Evolutionary conservation across 1,140 invertebrate species (phyloP), one percentile per base, ranked within the genome.

Genomic region (Calephelis nemesis): DNA sequence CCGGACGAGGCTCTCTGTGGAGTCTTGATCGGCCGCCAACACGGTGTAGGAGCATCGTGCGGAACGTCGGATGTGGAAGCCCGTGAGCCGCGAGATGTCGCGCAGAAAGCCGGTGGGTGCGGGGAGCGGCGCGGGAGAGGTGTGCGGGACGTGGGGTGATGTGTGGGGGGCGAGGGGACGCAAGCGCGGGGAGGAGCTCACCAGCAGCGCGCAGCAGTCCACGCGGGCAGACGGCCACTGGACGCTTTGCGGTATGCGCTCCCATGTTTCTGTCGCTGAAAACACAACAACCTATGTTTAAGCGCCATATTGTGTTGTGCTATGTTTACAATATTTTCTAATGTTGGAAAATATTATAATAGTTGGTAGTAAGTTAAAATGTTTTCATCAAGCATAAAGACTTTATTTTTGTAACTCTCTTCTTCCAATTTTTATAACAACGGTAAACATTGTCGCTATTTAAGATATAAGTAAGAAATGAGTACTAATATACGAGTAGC

Each of bases 181-280:
- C 45, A 73, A 73, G 68, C 86, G 82, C 64, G 71, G 76, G 7
- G 85, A 83, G n/a, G 88, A 85, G 70, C 90, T 64, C 77, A 74
- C 91, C 73, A 78, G 85, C 81, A 82, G 83, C 71, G 73, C 88
- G 83, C 65, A 91, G 76, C 72, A 81, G 87, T 77, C 92, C 74
- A 84, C 92, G 12, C 96, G 93, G 0, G 96, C 94, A 40, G 95
- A 94, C 0, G 96, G 96, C 82, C 95, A 95, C 9, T 94, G 91
- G 7, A 95, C 94, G 15, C 93, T 92, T 5, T 95, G 93, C n/a
- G 91, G 81, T 19, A 97, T 91, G 71, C 94, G 94, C 75, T 97
- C 96, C 96, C 96, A 97, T 0, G 93, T 94, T 85, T 97, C 95
- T 2, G 94, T 95, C 8, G 92, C 96, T 97, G 85, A n/a, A 65